Percentiles rank a stretch among this genome's conserved stretches.
These are phyloP conservation scores for Drosophila paracracens DNA, from an alignment of 2,888 invertebrate genomes.

Conservation along the genomic window DNA sequence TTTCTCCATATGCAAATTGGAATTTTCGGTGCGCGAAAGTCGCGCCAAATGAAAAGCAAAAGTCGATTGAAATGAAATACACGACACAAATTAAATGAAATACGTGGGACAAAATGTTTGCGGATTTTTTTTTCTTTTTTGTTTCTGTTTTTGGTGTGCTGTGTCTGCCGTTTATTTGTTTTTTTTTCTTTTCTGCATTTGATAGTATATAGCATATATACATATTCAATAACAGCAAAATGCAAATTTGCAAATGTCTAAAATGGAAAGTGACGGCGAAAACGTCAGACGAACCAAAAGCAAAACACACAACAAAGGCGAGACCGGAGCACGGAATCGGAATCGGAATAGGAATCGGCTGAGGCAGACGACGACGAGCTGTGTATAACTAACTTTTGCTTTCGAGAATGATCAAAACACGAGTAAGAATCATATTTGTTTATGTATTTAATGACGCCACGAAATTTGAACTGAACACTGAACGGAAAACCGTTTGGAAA, in stretches of 20 bases:
- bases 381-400: conserved; percentile 54
- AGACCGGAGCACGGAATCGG: background rate
- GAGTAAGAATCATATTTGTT: background rate
- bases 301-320: conserved; percentile 24
- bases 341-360: background rate
- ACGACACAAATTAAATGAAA: conserved; percentile 75
- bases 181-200: conserved; percentile 7
- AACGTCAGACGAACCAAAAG: conserved; percentile 54
- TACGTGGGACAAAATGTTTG: conserved; percentile 70
- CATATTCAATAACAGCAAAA: conserved; percentile 77
- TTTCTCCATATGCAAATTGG: conserved; percentile 67
- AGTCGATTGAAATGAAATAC: conserved; percentile 77
- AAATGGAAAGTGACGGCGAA: conserved; percentile 77
- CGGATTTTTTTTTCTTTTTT: conserved; percentile 29
- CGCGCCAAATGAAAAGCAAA: conserved; percentile 71
- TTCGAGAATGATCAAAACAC: conserved; percentile 60
- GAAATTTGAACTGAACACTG: conserved; percentile 22
- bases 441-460: background rate
- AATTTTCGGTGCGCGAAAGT: conserved; percentile 64
- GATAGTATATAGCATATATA: conserved; percentile 52
- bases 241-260: conserved; percentile 75
- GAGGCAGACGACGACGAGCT: background rate
- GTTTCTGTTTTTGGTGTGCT: conserved; percentile 24
- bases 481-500: conserved; percentile 2
- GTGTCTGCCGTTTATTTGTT: conserved; percentile 18